Conservation (phyloP, 92 coral and sea anemone genomes). For the Micromussa lordhowensis region DNA sequence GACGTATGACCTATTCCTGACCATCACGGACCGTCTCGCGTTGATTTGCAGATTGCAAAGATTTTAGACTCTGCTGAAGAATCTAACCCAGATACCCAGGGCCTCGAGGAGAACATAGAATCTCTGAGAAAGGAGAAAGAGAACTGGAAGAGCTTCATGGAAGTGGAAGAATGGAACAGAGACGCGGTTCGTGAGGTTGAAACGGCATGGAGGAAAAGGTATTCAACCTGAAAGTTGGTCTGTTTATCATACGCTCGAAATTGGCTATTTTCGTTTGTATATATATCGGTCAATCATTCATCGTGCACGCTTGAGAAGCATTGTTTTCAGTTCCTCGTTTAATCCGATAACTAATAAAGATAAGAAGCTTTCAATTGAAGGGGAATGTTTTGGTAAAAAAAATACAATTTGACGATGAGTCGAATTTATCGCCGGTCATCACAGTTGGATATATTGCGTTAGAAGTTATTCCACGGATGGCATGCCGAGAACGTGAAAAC, state of each 20-base stretch:
- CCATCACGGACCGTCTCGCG: background rate
- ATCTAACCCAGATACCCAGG: background rate
- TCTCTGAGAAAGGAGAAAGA: conserved; percentile 35
- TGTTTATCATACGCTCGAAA: background rate
- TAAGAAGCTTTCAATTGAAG: conserved; percentile 12
- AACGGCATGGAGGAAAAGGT: conserved; percentile 43
- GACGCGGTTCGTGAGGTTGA: conserved; percentile 23
- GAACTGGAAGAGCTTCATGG: conserved; percentile 38
- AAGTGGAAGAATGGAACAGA: conserved; percentile 38
- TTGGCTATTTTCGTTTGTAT: background rate
- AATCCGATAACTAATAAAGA: background rate
- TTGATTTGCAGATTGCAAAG: conserved; percentile 31
- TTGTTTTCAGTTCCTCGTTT: background rate
- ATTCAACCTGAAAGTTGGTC: conserved; percentile 1
- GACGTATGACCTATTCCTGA: background rate
- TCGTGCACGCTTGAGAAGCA: background rate
- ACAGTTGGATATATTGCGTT: background rate
- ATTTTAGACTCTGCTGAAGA: conserved; percentile 21
- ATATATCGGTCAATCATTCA: conserved; percentile 7
- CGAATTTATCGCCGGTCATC: background rate
- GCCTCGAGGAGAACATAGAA: conserved; percentile 17
- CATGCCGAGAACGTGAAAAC: conserved; percentile 5
- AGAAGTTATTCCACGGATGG: background rate
- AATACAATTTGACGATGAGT: background rate
- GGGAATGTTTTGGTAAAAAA: background rate